These are phyloP conservation scores for Philopedon plagiatum DNA, from an alignment of 2,888 invertebrate genomes.

Conservation along the genomic window DNA sequence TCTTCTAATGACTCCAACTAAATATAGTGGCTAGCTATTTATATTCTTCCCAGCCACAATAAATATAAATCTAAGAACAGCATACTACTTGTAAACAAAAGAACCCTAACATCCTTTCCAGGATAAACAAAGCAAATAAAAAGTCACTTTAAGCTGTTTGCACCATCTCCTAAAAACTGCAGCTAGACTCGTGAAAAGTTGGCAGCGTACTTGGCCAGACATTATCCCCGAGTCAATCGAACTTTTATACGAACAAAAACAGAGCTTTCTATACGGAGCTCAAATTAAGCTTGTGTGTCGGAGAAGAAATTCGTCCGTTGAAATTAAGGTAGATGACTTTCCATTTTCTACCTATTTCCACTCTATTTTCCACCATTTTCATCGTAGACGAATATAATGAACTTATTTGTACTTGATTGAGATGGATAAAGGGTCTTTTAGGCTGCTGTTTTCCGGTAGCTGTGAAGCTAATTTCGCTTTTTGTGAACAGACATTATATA, in stretches of 20 bases:
- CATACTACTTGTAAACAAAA: constrained; percentile 29
- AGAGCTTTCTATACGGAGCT: constrained; percentile 47
- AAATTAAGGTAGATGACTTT: constrained; percentile 56
- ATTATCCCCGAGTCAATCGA: constrained; percentile 57
- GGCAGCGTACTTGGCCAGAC: constrained; percentile 56
- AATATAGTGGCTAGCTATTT: no score
- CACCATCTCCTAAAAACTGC: constrained; percentile 50
- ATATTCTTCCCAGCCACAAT: no score
- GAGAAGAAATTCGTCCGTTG: constrained; percentile 51
- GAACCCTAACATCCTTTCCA: constrained; percentile 5
- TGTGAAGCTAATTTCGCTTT: background rate
- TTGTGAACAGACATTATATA: background rate
- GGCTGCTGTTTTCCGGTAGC: background rate
- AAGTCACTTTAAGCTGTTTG: constrained; percentile 44
- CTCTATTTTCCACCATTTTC: constrained; percentile 34
- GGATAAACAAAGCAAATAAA: constrained; percentile 31
- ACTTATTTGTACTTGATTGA: constrained; percentile 28
- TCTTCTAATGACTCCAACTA: no score
- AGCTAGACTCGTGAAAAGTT: constrained; percentile 45
- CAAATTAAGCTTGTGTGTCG: constrained; percentile 52
- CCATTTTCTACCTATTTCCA: constrained; percentile 53
- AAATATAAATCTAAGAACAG: no score
- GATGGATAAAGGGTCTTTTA: background rate
- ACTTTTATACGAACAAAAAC: constrained; percentile 58
- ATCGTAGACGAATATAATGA: constrained; percentile 31